A percentile compares a stretch with the other conserved stretches of the same genome.
Evolutionary conservation across 1,140 invertebrate genomes (phyloP).

Genomic region (Drosophila prosaltans): DNA sequence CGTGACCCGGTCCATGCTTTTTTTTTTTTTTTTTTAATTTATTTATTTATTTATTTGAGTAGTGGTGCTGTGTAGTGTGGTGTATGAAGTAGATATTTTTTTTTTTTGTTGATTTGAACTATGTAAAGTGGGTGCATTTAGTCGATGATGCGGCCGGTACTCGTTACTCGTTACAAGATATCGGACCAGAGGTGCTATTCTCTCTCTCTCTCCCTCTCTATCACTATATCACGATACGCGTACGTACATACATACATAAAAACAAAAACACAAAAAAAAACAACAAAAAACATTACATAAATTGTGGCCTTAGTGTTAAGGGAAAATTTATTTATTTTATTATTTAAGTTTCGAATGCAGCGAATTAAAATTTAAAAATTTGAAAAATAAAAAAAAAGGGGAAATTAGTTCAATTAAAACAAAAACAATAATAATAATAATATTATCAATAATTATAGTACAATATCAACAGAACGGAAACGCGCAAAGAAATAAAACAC

Average conservation of each 20-base stretch:
- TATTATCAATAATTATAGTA: neutral
- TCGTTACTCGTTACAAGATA: conserved; percentile 4
- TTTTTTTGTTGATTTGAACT: conserved; percentile 29
- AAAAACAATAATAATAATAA: conserved; percentile 7
- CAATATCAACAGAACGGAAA: neutral
- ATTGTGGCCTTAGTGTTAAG: conserved; percentile 10
- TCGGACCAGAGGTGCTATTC: conserved; percentile 4
- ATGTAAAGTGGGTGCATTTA: conserved; percentile 28
- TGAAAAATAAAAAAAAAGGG: neutral
- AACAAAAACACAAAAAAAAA: no score
- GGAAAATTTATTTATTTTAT: conserved; percentile 12
- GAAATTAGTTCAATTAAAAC: conserved; percentile 15
- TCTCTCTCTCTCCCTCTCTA: neutral
- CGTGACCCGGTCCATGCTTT: conserved; percentile 34
- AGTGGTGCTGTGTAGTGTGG: conserved; percentile 2
- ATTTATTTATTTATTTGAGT: conserved; percentile 41
- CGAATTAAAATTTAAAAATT: conserved; percentile 20
- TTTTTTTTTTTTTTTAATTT: conserved; percentile 58
- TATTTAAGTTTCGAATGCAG: conserved; percentile 1
- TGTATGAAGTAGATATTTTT: neutral
- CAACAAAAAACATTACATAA: neutral
- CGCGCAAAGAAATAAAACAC: no score
- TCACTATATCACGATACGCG: neutral
- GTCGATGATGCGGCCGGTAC: conserved; percentile 9
- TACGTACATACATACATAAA: neutral